phyloP scores from a whole-genome alignment of 92 coral and sea anemone genomes.

The Bergia puertoricense region DNA sequence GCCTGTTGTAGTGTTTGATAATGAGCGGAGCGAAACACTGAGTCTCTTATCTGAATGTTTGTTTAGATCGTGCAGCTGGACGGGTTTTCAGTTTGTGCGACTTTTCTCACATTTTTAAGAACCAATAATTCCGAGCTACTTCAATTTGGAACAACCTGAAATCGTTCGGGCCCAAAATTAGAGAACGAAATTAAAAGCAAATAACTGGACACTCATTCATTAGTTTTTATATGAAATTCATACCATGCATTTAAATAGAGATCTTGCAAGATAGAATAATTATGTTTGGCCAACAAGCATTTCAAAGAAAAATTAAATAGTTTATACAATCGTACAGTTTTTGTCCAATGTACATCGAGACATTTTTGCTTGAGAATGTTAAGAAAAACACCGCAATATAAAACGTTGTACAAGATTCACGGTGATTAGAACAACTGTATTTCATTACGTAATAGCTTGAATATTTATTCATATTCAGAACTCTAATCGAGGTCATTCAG shows the following conservation, averaged over 20 bases:
- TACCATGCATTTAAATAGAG: slow-evolving; percentile 12
- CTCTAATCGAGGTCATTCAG: background rate
- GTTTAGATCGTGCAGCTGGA: slow-evolving; percentile 30
- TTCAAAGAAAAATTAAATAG: background rate
- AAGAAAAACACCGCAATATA: background rate
- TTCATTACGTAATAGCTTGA: background rate
- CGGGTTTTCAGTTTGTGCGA: slow-evolving; percentile 25
- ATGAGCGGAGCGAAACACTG: background rate
- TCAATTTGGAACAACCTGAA: background rate
- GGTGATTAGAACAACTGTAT: background rate
- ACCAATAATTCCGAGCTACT: background rate
- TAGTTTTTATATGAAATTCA: background rate
- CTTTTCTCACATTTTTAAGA: background rate
- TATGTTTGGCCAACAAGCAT: background rate
- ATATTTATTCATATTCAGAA: slow-evolving; percentile 8
- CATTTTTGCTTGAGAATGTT: background rate
- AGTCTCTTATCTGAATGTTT: slow-evolving; percentile 38
- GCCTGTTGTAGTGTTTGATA: slow-evolving; percentile 4
- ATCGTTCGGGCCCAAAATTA: background rate
- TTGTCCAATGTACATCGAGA: background rate
- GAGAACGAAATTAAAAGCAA: background rate
- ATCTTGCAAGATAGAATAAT: slow-evolving; percentile 1
- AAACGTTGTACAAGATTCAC: background rate
- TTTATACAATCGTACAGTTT: background rate
- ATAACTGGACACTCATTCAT: background rate